Conservation (phyloP, 1,140 invertebrate genomes). For the Parasteatoda tepidariorum region DNA sequence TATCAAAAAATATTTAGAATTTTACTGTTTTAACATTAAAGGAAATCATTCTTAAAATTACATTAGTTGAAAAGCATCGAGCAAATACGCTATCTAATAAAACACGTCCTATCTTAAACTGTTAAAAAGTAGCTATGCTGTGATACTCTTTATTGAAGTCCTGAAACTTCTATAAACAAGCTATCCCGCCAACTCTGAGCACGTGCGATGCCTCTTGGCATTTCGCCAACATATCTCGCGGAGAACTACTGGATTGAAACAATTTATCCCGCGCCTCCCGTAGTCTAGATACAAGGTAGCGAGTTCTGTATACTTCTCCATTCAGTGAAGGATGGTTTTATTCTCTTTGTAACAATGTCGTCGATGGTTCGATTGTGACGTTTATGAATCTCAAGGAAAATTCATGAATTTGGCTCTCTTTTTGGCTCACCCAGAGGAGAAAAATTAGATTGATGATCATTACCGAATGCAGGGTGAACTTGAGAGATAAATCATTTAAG, state of each 20-base stretch:
- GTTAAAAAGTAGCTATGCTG: neutral
- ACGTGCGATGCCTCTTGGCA: neutral
- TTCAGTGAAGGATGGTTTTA: neutral
- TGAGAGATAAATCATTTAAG: conserved; percentile 13
- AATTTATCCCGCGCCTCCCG: neutral
- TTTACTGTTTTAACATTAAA: neutral
- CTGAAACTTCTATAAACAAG: neutral
- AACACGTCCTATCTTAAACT: no score
- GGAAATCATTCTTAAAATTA: neutral
- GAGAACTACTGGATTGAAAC: no score
- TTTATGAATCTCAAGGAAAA: neutral
- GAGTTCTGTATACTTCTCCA: neutral
- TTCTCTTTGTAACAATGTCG: neutral
- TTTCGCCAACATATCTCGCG: neutral
- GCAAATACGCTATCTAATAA: neutral
- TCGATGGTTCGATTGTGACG: neutral
- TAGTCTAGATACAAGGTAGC: neutral
- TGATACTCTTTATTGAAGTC: neutral
- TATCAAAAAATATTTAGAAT: neutral
- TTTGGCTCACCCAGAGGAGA: neutral
- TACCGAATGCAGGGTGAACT: conserved; percentile 11
- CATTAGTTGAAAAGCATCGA: neutral
- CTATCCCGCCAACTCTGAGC: neutral
- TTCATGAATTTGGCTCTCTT: neutral
- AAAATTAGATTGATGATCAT: conserved; percentile 47